These are phyloP conservation scores for Aleiodes sp. DNA, from an alignment of 1,140 invertebrate species.

Conservation along the genomic window DNA sequence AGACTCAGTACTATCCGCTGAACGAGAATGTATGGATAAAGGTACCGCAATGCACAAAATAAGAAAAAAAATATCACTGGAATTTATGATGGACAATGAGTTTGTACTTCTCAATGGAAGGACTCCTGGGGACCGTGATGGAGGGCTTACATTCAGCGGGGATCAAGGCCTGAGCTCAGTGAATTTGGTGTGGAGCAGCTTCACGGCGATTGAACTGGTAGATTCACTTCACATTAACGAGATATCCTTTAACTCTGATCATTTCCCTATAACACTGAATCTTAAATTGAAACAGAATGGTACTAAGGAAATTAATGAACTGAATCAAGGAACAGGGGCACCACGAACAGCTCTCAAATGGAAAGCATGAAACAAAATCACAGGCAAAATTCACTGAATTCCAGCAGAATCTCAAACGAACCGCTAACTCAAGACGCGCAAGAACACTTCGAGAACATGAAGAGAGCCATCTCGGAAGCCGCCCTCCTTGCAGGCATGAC, in stretches of 20 bases:
- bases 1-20: not conserved
- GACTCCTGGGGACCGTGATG: not conserved
- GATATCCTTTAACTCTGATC: conserved; percentile 3
- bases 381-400: no score
- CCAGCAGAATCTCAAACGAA: no score
- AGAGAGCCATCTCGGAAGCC: no score
- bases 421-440: no score
- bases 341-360: no score
- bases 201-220: not conserved
- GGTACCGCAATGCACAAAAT: not conserved
- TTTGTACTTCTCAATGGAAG: conserved; percentile 13
- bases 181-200: not conserved
- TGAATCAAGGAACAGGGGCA: no score
- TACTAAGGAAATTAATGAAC: no score
- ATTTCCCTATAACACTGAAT: not conserved
- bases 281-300: no score
- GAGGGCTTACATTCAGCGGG: not conserved
- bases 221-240: not conserved
- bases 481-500: no score
- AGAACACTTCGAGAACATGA: no score
- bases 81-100: conserved; percentile 3
- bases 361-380: no score
- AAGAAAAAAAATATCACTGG: not conserved
- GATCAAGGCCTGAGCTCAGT: not conserved
- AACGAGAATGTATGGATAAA: not conserved